These are phyloP conservation scores for Synergus laeviventris DNA, from an alignment of 2,888 invertebrate species.

Conservation along the genomic window DNA sequence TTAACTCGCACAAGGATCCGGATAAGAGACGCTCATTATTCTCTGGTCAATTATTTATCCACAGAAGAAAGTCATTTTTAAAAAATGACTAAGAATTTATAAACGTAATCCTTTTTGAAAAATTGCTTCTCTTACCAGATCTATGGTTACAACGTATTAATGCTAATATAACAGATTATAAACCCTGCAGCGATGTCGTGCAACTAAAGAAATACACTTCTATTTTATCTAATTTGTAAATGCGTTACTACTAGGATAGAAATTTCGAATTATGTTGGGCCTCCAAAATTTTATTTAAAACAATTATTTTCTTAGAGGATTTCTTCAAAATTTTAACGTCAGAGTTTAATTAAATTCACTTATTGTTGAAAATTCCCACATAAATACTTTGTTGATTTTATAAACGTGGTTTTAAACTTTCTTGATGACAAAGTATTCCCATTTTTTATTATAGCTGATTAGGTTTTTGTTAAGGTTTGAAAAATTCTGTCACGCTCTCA, in stretches of 20 bases:
- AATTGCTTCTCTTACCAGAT: conserved; percentile 14
- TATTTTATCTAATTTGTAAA: conserved; percentile 60
- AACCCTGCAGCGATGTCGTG: conserved; percentile 46
- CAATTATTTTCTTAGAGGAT: not conserved
- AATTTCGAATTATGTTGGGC: conserved; percentile 6
- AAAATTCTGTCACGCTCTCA: conserved; percentile 2
- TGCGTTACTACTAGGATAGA: conserved; percentile 49
- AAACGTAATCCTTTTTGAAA: conserved; percentile 27
- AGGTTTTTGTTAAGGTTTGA: conserved; percentile 25
- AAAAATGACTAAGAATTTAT: conserved; percentile 25
- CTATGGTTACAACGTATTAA: conserved; percentile 49
- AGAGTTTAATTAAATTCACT: not conserved
- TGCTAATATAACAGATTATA: conserved; percentile 40
- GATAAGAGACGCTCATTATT: not conserved
- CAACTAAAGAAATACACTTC: conserved; percentile 53
- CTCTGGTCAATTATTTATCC: not conserved
- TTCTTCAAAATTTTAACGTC: not conserved
- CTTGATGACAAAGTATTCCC: conserved; percentile 33
- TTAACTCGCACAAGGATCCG: not conserved
- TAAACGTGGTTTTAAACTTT: conserved; percentile 54
- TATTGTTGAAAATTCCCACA: not conserved
- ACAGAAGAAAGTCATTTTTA: not conserved
- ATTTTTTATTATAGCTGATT: conserved; percentile 29
- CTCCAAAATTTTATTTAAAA: not conserved
- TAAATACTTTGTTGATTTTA: conserved; percentile 60